phyloP scores from a whole-genome alignment of 2,113 vertebrate species.

The Symphodus melops region DNA sequence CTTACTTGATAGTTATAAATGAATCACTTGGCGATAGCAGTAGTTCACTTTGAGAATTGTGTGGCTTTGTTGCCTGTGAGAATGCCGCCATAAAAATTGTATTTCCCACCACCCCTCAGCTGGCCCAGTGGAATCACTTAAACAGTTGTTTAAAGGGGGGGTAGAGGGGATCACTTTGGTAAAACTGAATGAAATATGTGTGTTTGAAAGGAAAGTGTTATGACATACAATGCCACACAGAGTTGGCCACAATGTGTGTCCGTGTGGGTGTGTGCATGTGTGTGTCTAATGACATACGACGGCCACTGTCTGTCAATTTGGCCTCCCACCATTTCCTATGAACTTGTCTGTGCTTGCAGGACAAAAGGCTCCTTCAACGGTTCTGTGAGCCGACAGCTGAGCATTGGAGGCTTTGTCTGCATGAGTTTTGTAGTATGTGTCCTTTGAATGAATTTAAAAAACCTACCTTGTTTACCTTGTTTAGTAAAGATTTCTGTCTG shows the following conservation, averaged over 20 bases:
- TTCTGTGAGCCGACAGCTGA: constrained; percentile 42
- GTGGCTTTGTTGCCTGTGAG: not conserved
- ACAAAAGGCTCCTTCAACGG: constrained; percentile 72
- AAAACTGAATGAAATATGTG: constrained; percentile 60
- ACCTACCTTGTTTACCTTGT: not conserved
- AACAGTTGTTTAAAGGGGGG: constrained; percentile 19
- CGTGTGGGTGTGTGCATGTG: constrained; percentile 11
- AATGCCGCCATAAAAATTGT: constrained; percentile 23
- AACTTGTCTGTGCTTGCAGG: constrained; percentile 55
- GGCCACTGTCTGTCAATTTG: constrained; percentile 65
- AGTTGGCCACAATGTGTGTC: constrained; percentile 42
- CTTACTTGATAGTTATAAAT: not conserved
- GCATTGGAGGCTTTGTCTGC: constrained; percentile 48
- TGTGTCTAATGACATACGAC: constrained; percentile 38
- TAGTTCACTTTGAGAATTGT: not conserved
- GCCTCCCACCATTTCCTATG: constrained; percentile 73
- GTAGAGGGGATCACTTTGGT: constrained; percentile 8
- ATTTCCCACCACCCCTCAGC: constrained; percentile 18
- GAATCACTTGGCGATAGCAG: not conserved
- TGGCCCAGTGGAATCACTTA: constrained; percentile 12
- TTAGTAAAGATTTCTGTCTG: not conserved
- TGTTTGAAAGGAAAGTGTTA: constrained; percentile 70
- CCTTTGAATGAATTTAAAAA: not conserved
- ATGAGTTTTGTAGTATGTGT: not conserved
- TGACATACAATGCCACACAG: constrained; percentile 65